Base-by-base conservation (phyloP, 2,888 invertebrate species). In the Thelaira solivaga region DNA sequence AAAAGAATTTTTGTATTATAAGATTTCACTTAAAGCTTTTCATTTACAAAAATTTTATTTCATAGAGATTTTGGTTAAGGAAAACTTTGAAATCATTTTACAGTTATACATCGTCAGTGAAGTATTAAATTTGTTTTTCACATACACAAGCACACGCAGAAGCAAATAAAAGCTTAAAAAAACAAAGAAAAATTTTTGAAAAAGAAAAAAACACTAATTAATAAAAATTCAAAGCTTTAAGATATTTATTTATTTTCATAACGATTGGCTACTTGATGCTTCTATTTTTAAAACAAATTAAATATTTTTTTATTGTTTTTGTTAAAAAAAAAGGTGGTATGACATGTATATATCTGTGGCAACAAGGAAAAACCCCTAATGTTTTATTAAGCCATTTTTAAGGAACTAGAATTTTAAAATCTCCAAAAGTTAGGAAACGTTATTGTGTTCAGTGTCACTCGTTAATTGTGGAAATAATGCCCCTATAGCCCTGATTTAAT, bases 111-210 rank as follows among this genome's bases (percentile, higher is more conserved):
- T 22, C 20, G 34, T 57, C 69, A 76, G 64, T 59, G 69, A 64
- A 64, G 69, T 59, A 71, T 76, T 49, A 76, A 76, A 76, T 76
- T 76, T 68, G 43, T 51, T 59, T 43, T 67, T 31, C 0, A 22
- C 4, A 13, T 39, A 26, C 16, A 13, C 53, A 51, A 75, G 47
- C 36, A 61, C 29, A 62, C 26, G 10, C n/a, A n/a, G n/a, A n/a
- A n/a, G n/a, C n/a, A n/a, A n/a, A n/a, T n/a, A n/a, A n/a, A n/a
- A n/a, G n/a, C n/a, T n/a, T n/a, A n/a, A n/a, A n/a, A n/a, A 69
- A 41, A 47, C 57, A 20, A 11, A 67, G 18, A 36, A 47, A 59
- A 45, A 47, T 2, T 20, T 59, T 62, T 43, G 18, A 71, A 71
- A 59, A 31, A 24, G 29, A 24, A 36, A 7, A 8, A 0, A 41